phyloP scores from a whole-genome alignment of 2,888 invertebrate genomes.

The Eupithecia subfuscata region DNA sequence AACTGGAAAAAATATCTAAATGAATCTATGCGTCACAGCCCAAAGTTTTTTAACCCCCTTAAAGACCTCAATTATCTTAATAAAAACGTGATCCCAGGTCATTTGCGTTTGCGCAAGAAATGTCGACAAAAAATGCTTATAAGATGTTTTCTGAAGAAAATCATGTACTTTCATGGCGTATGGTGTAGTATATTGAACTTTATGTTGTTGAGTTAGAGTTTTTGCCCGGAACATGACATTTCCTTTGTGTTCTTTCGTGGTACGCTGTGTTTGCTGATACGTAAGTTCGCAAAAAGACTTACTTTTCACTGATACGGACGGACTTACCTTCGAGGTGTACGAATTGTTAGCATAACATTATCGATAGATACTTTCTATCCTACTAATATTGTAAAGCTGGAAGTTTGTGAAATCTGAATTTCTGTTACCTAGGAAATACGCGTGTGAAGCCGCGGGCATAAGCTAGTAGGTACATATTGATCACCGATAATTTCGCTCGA shows the following conservation, averaged over 20 bases:
- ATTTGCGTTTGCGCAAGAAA: slow-evolving; percentile 46
- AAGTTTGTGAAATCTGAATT: no score
- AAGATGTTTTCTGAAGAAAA: slow-evolving; percentile 39
- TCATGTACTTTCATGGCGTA: slow-evolving; percentile 4
- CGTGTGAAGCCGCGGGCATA: no score
- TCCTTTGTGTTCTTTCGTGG: slow-evolving; percentile 54
- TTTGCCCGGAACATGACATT: slow-evolving; percentile 33
- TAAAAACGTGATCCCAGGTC: slow-evolving; percentile 43
- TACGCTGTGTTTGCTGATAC: slow-evolving; percentile 44
- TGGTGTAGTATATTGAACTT: slow-evolving; percentile 26
- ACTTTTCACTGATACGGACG: neutral
- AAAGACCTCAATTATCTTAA: slow-evolving; percentile 41
- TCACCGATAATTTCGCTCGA: no score
- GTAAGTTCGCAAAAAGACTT: slow-evolving; percentile 23
- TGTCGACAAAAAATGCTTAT: slow-evolving; percentile 40
- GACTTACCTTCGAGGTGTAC: neutral
- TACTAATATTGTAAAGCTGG: no score
- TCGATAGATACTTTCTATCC: no score
- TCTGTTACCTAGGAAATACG: no score
- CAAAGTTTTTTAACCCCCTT: slow-evolving; percentile 34
- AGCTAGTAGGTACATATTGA: neutral
- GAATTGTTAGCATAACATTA: neutral
- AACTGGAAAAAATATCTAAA: slow-evolving; percentile 14
- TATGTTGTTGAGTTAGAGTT: slow-evolving; percentile 28
- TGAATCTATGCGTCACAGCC: slow-evolving; percentile 23